These are phyloP conservation scores for Shinisaurus crocodilurus DNA, from an alignment of 2,113 vertebrate genomes.

Conservation along the genomic window DNA sequence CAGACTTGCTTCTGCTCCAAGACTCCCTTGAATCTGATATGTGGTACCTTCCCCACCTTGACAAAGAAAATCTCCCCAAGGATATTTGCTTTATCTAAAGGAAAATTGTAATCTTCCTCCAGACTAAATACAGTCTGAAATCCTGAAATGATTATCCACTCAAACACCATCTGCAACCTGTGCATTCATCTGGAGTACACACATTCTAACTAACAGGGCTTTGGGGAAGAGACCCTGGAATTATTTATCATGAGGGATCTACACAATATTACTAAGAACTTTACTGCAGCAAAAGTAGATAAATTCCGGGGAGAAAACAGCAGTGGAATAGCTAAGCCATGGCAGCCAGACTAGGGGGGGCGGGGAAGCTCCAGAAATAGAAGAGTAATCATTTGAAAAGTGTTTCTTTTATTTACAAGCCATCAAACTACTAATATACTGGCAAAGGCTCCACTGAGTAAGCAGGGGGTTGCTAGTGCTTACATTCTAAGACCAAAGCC, in stretches of 20 bases:
- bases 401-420: background rate
- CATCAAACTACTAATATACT: background rate
- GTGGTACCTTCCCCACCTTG: conserved; percentile 50
- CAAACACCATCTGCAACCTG: conserved; percentile 67
- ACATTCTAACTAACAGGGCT: conserved; percentile 68
- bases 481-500: background rate
- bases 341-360: too few species aligned
- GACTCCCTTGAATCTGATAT: conserved; percentile 40
- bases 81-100: conserved; percentile 68
- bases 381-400: background rate
- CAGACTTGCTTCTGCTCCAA: background rate
- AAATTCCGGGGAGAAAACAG: background rate
- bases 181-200: conserved; percentile 66
- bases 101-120: conserved; percentile 65
- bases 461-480: background rate
- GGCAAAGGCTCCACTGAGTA: background rate
- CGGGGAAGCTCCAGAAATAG: background rate
- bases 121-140: conserved; percentile 61
- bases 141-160: conserved; percentile 68
- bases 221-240: conserved; percentile 51
- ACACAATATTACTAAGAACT: conserved; percentile 23
- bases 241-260: conserved; percentile 54
- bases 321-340: background rate
- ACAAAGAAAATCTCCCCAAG: conserved; percentile 68
- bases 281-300: conserved; percentile 47